These are phyloP conservation scores for Drosophila dives DNA, from an alignment of 2,888 invertebrate genomes.

Conservation along the genomic window DNA sequence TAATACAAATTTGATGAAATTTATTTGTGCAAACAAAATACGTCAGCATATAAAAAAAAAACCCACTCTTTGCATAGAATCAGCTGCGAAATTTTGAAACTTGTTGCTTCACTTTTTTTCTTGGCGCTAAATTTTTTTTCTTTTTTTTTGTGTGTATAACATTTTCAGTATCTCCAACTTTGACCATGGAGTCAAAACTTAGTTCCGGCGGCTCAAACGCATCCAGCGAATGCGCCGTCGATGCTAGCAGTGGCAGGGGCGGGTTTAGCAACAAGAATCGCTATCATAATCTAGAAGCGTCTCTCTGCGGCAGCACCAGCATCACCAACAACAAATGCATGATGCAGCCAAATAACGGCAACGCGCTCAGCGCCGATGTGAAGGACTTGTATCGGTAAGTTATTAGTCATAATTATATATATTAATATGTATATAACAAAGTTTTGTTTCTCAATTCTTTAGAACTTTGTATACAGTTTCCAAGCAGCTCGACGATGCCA, in stretches of 20 bases:
- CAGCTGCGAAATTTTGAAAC: slow-evolving; percentile 45
- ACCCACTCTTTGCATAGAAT: slow-evolving; percentile 37
- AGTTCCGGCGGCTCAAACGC: slow-evolving; percentile 81
- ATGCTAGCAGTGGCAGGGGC: slow-evolving; percentile 35
- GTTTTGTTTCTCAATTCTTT: slow-evolving; percentile 5
- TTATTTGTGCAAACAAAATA: slow-evolving; percentile 58
- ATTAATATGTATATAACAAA: not conserved
- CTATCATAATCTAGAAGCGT: slow-evolving; percentile 49
- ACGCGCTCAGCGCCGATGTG: slow-evolving; percentile 69
- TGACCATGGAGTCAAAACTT: slow-evolving; percentile 63
- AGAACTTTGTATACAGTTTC: slow-evolving; percentile 82
- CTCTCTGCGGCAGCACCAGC: slow-evolving; percentile 33
- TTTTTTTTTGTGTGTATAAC: not conserved
- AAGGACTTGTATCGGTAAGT: slow-evolving; percentile 82
- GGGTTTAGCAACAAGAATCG: slow-evolving; percentile 28
- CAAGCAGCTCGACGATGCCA: slow-evolving; percentile 84
- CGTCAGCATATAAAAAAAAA: slow-evolving; percentile 51
- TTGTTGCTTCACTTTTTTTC: slow-evolving; percentile 17
- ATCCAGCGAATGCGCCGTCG: slow-evolving; percentile 80
- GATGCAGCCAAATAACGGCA: slow-evolving; percentile 34
- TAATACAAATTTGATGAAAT: slow-evolving; percentile 32
- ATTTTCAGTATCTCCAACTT: slow-evolving; percentile 40
- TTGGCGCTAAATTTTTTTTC: slow-evolving; percentile 1
- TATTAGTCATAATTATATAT: not conserved
- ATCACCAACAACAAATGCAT: slow-evolving; percentile 41